Evolutionary conservation across 2,113 vertebrate genomes (phyloP), one percentile per base, ranked within the genome.

Genomic region (Gasterosteus nipponicus): DNA sequence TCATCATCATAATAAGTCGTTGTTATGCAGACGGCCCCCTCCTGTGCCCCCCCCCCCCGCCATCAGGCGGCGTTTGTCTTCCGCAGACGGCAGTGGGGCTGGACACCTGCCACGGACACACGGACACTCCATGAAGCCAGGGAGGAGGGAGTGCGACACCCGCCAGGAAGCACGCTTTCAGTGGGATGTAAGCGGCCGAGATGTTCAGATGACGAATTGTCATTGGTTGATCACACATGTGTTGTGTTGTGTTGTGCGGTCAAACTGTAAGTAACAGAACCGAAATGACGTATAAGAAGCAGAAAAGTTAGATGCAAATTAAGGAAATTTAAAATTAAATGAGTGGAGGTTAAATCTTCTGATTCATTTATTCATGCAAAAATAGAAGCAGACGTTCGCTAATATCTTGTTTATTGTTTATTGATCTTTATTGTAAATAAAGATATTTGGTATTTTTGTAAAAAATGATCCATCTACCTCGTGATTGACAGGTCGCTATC

Each of bases 1-100:
- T 92, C 89, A 89, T 92, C 92, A 91, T 92, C 89, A 73, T 93
- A 92, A 91, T 90, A 89, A 90, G 88, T 89, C 77, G 79, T 92
- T 92, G 83, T 91, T 84, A 92, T 90, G 83, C 88, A 81, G 84
- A 74, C 49, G 44, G 68, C 86, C 82, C 64, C 0, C 80, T 81
- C 76, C 74, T 16, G 78, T 60, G 88, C 83, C 83, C 81, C 74
- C 22, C 22, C 22, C 22, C 22, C 22, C 22, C 22, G 79, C 88
- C 88, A 90, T 91, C 89, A 84, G 80, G 70, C 77, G 86, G 85
- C 8, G 77, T 88, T 26, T 83, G 87, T 87, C 84, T 86, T 75
- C 69, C 41, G 64, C 83, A 68, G 54, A 75, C 68, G 22, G 75
- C 77, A 72, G 82, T 82, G 72, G 78, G 70, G 67, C 81, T 87